phyloP scores from a whole-genome alignment of 2,797 vertebrate genomes.

The Phalloptychus januarius region DNA sequence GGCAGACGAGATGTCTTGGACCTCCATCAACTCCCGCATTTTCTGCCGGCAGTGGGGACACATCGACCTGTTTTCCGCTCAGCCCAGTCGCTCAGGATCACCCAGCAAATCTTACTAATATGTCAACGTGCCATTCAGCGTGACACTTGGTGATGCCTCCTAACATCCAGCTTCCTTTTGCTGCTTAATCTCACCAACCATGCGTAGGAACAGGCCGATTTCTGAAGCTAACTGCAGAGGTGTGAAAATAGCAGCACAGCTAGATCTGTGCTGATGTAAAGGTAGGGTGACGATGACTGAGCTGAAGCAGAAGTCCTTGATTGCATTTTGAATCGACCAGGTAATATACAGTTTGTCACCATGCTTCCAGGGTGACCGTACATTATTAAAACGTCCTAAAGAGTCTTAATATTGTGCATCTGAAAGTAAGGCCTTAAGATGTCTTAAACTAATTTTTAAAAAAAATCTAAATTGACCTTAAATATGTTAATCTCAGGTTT shows the following conservation, averaged over 20 bases:
- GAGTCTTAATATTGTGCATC: no score
- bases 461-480: no score
- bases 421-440: no score
- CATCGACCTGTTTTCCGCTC: slow-evolving; percentile 33
- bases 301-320: slow-evolving; percentile 12
- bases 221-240: slow-evolving; percentile 34
- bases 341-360: slow-evolving; percentile 11
- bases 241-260: background rate
- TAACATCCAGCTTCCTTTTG: slow-evolving; percentile 37
- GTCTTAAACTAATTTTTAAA: no score
- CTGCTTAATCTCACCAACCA: slow-evolving; percentile 31
- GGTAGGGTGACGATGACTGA: slow-evolving; percentile 1
- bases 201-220: slow-evolving; percentile 27
- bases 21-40: slow-evolving; percentile 42
- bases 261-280: slow-evolving; percentile 22
- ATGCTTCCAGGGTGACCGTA: no score
- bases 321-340: slow-evolving; percentile 28
- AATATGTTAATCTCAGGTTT: no score
- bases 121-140: slow-evolving; percentile 30
- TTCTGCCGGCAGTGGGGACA: slow-evolving; percentile 33
- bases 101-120: slow-evolving; percentile 20
- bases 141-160: slow-evolving; percentile 28
- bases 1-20: slow-evolving; percentile 26
- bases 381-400: no score
- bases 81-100: slow-evolving; percentile 9